Evolutionary conservation across 1,140 invertebrate species (phyloP).

Genomic region (Drosophila lini): DNA sequence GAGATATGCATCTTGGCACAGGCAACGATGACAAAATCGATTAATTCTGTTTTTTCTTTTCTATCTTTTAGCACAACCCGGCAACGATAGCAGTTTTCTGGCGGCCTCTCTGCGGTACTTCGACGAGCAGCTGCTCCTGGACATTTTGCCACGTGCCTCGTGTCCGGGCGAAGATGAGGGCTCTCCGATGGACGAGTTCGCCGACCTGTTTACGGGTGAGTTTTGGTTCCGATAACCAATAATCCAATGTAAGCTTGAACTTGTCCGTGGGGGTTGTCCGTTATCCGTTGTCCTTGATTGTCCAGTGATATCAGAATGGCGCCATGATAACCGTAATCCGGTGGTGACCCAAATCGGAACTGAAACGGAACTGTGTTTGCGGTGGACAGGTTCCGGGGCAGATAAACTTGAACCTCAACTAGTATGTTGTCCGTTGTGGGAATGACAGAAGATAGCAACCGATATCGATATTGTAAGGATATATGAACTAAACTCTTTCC

Average conservation of each 20-base stretch:
- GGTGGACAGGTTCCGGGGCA: neutral
- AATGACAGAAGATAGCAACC: neutral
- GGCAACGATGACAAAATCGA: constrained; percentile 5
- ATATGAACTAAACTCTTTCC: neutral
- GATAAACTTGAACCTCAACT: neutral
- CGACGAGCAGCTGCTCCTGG: constrained; percentile 63
- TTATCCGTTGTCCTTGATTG: neutral
- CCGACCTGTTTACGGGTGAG: constrained; percentile 76
- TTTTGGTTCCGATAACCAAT: neutral
- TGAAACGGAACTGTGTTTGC: neutral
- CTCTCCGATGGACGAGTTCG: constrained; percentile 75
- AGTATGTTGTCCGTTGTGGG: neutral
- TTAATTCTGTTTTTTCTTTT: constrained; percentile 18
- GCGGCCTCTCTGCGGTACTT: constrained; percentile 59
- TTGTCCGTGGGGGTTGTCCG: constrained; percentile 9
- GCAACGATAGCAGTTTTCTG: constrained; percentile 62
- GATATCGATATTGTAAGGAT: neutral
- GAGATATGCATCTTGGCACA: constrained; percentile 21
- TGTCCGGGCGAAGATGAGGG: constrained; percentile 64
- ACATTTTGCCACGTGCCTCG: constrained; percentile 58
- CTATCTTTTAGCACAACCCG: constrained; percentile 23
- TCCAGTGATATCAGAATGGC: neutral
- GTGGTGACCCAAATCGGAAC: neutral
- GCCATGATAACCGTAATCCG: neutral
- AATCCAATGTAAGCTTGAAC: constrained; percentile 26